phyloP scores from a whole-genome alignment of 2,888 invertebrate species.

The Crossocerus cetratus region DNA sequence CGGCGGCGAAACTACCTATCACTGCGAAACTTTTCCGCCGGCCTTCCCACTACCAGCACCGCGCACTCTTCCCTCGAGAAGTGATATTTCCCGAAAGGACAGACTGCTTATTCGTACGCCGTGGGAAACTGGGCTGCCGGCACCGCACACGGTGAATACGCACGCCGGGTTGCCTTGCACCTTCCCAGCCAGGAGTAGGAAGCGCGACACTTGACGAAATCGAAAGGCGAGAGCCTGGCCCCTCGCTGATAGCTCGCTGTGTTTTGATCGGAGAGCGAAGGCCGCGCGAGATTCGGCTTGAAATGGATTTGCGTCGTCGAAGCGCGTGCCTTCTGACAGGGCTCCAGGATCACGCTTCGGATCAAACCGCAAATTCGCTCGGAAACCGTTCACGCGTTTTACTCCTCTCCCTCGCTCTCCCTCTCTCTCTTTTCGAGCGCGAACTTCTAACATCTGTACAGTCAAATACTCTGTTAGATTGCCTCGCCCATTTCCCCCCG shows the following conservation, averaged over 20 bases:
- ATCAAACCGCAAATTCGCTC: constrained; percentile 55
- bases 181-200: too few relatives aligned
- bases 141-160: too few relatives aligned
- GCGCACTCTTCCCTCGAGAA: neutral
- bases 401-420: constrained; percentile 20
- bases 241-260: constrained; percentile 12
- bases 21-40: neutral
- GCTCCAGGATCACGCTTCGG: constrained; percentile 61
- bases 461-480: constrained; percentile 14
- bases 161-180: too few relatives aligned
- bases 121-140: neutral
- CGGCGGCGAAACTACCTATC: neutral
- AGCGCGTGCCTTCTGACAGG: constrained; percentile 62
- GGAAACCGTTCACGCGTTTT: constrained; percentile 39
- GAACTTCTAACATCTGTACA: constrained; percentile 24
- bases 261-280: constrained; percentile 24
- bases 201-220: neutral
- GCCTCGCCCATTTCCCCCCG: neutral
- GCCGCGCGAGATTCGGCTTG: constrained; percentile 39
- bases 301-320: constrained; percentile 56
- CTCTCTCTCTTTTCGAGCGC: constrained; percentile 10
- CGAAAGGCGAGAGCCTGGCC: neutral
- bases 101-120: neutral
- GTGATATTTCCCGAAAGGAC: neutral
- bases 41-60: neutral